phyloP scores from a whole-genome alignment of 2,888 invertebrate species.

The Mythimna impura region DNA sequence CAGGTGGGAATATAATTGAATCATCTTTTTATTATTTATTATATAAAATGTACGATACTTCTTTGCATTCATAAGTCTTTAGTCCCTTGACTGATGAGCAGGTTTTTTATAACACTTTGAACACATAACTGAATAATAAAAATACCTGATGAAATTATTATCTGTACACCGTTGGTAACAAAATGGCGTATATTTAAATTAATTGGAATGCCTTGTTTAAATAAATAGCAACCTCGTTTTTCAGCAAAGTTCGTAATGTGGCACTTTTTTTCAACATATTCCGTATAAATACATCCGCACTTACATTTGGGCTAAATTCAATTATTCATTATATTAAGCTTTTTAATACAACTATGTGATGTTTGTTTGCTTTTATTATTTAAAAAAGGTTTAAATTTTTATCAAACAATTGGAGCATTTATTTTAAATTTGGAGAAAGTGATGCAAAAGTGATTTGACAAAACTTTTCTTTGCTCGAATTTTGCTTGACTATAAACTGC shows the following conservation, averaged over 20 bases:
- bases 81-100: conserved; percentile 40
- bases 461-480: conserved; percentile 3
- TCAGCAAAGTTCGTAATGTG: conserved; percentile 54
- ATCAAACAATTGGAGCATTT: conserved; percentile 18
- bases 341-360: conserved; percentile 64
- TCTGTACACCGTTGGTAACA: conserved; percentile 53
- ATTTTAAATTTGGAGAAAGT: conserved; percentile 34
- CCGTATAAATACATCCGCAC: conserved; percentile 40
- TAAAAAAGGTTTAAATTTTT: conserved; percentile 37
- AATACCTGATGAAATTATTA: conserved; percentile 7
- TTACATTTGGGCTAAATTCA: conserved; percentile 26
- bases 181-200: conserved; percentile 44
- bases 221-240: conserved; percentile 48
- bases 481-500: neutral
- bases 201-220: conserved; percentile 69
- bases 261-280: conserved; percentile 61
- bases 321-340: conserved; percentile 31
- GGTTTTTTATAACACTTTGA: conserved; percentile 6
- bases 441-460: conserved; percentile 38
- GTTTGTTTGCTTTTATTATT: conserved; percentile 48
- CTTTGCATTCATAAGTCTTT: conserved; percentile 28
- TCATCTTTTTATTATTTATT: conserved; percentile 32
- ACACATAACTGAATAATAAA: neutral
- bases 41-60: conserved; percentile 27
- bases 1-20: conserved; percentile 68